Conservation (phyloP, 2,113 vertebrate genomes). For the Psittacara wagleri region DNA sequence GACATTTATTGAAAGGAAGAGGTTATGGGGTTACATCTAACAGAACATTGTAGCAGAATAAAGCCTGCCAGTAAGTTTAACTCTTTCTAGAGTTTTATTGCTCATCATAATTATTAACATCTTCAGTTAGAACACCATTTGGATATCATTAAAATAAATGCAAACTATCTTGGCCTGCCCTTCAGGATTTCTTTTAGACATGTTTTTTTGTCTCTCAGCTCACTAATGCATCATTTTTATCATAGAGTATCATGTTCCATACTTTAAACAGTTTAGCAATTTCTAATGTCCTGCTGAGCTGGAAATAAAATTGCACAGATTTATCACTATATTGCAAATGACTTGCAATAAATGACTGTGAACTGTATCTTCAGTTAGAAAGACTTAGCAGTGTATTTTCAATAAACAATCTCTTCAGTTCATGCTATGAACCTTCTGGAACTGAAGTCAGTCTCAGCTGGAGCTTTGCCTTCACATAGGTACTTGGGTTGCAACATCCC, state of each 20-base stretch:
- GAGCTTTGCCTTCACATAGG: background rate
- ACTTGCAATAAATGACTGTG: background rate
- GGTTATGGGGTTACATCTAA: slow-evolving; percentile 11
- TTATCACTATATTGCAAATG: background rate
- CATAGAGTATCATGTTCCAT: background rate
- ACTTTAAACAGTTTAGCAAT: background rate
- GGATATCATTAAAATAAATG: slow-evolving; percentile 14
- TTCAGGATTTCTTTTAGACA: background rate
- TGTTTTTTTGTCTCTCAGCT: background rate
- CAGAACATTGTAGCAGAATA: background rate
- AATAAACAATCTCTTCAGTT: background rate
- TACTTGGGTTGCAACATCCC: background rate
- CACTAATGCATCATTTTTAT: background rate
- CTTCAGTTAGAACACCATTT: slow-evolving; percentile 23
- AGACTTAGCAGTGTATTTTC: background rate
- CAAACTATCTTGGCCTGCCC: background rate
- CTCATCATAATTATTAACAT: slow-evolving; percentile 3
- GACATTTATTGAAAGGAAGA: slow-evolving; percentile 43
- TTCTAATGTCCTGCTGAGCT: background rate
- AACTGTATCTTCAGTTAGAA: background rate
- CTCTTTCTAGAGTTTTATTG: slow-evolving; percentile 1
- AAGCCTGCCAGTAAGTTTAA: background rate
- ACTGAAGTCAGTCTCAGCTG: background rate
- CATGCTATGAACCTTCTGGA: background rate
- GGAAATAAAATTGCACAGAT: background rate